Percentiles rank a stretch among this genome's conserved stretches.
Conservation (phyloP, 2,888 invertebrate species). For the Phyllotreta cruciferae region DNA sequence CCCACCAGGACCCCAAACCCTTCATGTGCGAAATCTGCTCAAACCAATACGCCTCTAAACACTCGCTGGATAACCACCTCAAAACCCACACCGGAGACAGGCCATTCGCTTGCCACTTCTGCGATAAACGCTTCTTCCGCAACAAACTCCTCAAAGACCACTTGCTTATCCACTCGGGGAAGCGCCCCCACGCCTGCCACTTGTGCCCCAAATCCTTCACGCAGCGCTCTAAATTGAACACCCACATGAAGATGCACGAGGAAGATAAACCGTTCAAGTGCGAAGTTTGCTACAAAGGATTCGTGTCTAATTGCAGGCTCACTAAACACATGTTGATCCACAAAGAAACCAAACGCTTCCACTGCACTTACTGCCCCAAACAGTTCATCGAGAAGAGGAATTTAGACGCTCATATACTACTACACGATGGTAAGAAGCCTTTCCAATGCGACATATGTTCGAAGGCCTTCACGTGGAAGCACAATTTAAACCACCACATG, state of each 20-base stretch:
- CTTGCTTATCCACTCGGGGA: conserved; percentile 1
- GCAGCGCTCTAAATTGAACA: neutral
- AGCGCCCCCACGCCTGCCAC: conserved; percentile 27
- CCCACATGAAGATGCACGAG: conserved; percentile 10
- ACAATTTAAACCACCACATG: conserved; percentile 6
- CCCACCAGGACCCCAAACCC: conserved; percentile 3
- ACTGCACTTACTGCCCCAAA: conserved; percentile 9
- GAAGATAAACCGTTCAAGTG: conserved; percentile 15
- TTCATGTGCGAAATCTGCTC: conserved; percentile 22
- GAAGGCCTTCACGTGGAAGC: conserved; percentile 5
- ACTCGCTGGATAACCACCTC: conserved; percentile 7
- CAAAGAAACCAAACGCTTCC: neutral
- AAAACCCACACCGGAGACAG: conserved; percentile 9
- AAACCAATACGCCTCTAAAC: conserved; percentile 7
- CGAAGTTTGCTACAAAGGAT: conserved; percentile 6
- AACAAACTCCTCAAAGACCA: conserved; percentile 7
- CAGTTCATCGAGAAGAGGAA: conserved; percentile 3
- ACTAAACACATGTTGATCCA: conserved; percentile 1
- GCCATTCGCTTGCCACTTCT: conserved; percentile 2
- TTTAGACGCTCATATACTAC: conserved; percentile 6
- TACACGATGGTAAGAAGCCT: conserved; percentile 12
- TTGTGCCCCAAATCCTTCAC: conserved; percentile 11
- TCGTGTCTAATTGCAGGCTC: neutral
- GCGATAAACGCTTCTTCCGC: conserved; percentile 8
- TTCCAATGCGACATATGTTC: conserved; percentile 18